These are phyloP conservation scores for Scopus umbretta DNA, from an alignment of 2,113 vertebrate genomes.

Conservation along the genomic window DNA sequence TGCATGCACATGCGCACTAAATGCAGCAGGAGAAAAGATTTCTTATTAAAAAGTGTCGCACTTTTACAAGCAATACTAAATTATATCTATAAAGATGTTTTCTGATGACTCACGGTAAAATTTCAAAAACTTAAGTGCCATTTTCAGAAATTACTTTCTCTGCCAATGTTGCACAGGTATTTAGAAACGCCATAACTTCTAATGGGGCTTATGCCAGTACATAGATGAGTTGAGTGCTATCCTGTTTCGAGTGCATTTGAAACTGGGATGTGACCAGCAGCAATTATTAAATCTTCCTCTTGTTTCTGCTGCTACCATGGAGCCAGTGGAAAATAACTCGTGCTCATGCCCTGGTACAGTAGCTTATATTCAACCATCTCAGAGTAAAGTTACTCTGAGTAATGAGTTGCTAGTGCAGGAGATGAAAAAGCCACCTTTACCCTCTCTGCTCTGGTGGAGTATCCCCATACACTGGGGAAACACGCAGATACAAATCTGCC, in stretches of 20 bases:
- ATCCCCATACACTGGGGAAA: neutral
- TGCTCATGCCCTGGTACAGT: neutral
- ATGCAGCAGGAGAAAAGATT: neutral
- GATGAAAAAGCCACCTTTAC: neutral
- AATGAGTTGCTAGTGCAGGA: neutral
- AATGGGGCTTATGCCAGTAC: neutral
- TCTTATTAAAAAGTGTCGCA: neutral
- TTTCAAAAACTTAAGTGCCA: neutral
- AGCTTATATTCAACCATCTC: neutral
- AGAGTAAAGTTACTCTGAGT: neutral
- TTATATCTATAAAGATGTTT: neutral
- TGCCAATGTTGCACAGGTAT: neutral
- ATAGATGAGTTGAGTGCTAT: neutral
- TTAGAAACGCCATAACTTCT: neutral
- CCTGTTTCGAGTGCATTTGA: constrained; percentile 12
- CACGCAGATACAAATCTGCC: neutral
- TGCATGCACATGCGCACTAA: fast-evolving
- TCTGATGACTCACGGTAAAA: neutral
- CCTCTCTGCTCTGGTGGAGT: neutral
- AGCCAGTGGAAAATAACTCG: neutral
- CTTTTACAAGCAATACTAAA: neutral
- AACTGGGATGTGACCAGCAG: neutral
- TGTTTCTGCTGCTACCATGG: neutral
- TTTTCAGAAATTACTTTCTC: neutral
- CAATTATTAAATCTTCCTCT: neutral